Evolutionary conservation across 1,140 invertebrate species (phyloP).

Genomic region (Saccostrea echinata): DNA sequence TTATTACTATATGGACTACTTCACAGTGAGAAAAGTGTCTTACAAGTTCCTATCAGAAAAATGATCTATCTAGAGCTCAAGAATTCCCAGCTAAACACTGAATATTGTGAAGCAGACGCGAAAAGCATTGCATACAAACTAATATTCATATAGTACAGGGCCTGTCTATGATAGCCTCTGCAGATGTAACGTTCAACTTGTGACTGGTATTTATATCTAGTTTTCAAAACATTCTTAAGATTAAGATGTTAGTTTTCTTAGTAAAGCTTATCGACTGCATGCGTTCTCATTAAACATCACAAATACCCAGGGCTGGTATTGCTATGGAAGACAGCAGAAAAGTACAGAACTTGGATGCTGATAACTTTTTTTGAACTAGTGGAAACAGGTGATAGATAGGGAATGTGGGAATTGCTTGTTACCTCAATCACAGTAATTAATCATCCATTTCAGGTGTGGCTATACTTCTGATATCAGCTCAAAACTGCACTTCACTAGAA

Average conservation of each 20-base stretch:
- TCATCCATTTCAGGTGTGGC: slow-evolving; percentile 27
- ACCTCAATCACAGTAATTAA: slow-evolving; percentile 32
- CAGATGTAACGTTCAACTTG: slow-evolving; percentile 33
- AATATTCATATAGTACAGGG: slow-evolving; percentile 21
- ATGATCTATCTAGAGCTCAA: neutral
- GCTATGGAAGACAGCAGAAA: slow-evolving; percentile 35
- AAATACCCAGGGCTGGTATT: slow-evolving; percentile 26
- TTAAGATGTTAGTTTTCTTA: slow-evolving; percentile 46
- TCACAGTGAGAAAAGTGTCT: neutral
- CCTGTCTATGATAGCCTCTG: slow-evolving; percentile 22
- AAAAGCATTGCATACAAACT: slow-evolving; percentile 17
- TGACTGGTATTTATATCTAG: slow-evolving; percentile 44
- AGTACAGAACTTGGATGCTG: neutral
- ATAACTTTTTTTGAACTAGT: slow-evolving; percentile 14
- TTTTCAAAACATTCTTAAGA: slow-evolving; percentile 41
- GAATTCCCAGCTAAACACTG: neutral
- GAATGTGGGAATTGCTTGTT: slow-evolving; percentile 34
- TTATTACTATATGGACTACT: neutral
- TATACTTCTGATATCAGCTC: slow-evolving; percentile 7
- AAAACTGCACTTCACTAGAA: neutral
- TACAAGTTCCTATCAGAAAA: neutral
- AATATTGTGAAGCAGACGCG: neutral
- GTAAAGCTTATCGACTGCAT: slow-evolving; percentile 33
- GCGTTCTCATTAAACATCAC: slow-evolving; percentile 24
- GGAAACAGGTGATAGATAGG: slow-evolving; percentile 34